phyloP scores from a whole-genome alignment of 2,113 vertebrate genomes.

The Tamias sibiricus region DNA sequence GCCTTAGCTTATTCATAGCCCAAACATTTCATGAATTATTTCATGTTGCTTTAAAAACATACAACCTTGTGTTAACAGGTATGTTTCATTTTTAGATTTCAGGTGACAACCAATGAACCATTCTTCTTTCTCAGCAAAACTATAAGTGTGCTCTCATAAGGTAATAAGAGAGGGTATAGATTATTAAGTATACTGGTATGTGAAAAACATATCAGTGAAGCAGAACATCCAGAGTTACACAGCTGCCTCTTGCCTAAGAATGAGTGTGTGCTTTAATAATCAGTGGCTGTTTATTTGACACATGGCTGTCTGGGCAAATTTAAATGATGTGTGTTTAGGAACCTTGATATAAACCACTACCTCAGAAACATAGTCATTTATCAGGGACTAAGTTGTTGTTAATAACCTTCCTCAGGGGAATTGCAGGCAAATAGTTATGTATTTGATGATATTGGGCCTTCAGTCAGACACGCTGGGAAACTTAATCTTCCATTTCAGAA shows the following conservation, averaged over 20 bases:
- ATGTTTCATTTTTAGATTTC: neutral
- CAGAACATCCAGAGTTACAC: conserved; percentile 27
- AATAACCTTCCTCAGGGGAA: conserved; percentile 85
- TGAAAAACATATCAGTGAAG: neutral
- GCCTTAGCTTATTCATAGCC: neutral
- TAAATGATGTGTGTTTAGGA: conserved; percentile 82
- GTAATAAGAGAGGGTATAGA: neutral
- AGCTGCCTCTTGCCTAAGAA: conserved; percentile 71
- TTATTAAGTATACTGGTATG: neutral
- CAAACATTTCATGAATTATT: neutral
- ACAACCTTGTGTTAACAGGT: neutral
- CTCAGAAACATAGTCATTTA: conserved; percentile 79
- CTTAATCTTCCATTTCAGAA: conserved; percentile 81
- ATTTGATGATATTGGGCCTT: conserved; percentile 79
- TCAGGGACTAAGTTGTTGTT: conserved; percentile 85
- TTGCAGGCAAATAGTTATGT: conserved; percentile 83
- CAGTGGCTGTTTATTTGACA: conserved; percentile 82
- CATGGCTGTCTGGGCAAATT: conserved; percentile 82
- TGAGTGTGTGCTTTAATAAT: conserved; percentile 76
- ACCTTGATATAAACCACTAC: conserved; percentile 83
- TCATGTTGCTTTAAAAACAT: neutral
- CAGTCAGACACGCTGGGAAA: conserved; percentile 67
- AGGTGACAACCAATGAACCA: neutral
- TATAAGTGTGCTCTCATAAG: neutral
- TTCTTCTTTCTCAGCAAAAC: neutral